Evolutionary conservation across 2,113 vertebrate genomes (phyloP).

Genomic region (Thamnaconus septentrionalis): DNA sequence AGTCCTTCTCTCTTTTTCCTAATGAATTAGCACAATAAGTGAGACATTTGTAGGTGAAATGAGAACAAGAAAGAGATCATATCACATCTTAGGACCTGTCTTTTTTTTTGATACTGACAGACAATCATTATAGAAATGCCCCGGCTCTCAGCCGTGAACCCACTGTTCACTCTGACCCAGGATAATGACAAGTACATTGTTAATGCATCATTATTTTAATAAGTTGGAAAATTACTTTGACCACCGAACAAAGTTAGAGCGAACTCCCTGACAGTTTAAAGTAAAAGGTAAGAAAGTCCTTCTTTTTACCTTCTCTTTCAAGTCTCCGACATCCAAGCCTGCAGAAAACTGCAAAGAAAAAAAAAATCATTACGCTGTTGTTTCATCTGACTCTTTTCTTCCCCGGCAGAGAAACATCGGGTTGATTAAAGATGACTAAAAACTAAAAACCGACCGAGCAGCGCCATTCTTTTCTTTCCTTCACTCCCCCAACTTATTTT

Average conservation of each 20-base stretch:
- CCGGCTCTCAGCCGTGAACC: slow-evolving; percentile 61
- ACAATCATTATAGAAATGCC: slow-evolving; percentile 72
- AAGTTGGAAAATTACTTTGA: slow-evolving; percentile 74
- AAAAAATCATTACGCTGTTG: slow-evolving; percentile 69
- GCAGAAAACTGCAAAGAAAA: slow-evolving; percentile 51
- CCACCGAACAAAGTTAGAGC: slow-evolving; percentile 66
- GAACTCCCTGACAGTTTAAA: slow-evolving; percentile 67
- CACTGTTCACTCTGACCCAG: slow-evolving; percentile 64
- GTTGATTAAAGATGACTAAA: slow-evolving; percentile 79
- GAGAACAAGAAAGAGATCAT: slow-evolving; percentile 57
- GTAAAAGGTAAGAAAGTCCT: slow-evolving; percentile 74
- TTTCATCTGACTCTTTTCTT: slow-evolving; percentile 76
- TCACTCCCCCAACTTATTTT: slow-evolving; percentile 75
- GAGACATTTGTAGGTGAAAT: slow-evolving; percentile 46
- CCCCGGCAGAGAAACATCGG: slow-evolving; percentile 64
- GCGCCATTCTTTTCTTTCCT: slow-evolving; percentile 52
- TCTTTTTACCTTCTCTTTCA: slow-evolving; percentile 71
- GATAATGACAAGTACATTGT: slow-evolving; percentile 73
- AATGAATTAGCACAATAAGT: slow-evolving; percentile 47
- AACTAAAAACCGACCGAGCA: slow-evolving; percentile 61
- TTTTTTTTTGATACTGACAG: slow-evolving; percentile 66
- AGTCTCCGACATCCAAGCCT: slow-evolving; percentile 70
- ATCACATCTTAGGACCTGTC: slow-evolving; percentile 50
- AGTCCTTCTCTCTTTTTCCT: slow-evolving; percentile 27
- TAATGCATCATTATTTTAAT: slow-evolving; percentile 75